Conservation (phyloP, 2,113 vertebrate genomes). For the Microcebus jonahi region DNA sequence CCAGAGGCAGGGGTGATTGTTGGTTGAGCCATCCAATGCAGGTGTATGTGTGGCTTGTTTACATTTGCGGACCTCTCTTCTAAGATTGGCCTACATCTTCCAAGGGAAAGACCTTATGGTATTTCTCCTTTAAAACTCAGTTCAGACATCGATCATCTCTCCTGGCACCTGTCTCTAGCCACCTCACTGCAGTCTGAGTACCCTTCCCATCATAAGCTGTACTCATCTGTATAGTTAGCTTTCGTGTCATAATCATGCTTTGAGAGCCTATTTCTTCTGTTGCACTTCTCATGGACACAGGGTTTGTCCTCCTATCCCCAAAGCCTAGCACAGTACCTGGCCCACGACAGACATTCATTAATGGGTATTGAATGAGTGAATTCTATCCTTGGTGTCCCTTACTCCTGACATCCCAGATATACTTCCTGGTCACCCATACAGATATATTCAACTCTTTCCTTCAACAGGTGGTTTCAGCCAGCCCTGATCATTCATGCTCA, state of each 20-base stretch:
- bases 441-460: neutral
- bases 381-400: too few species aligned
- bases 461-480: neutral
- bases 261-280: neutral
- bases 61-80: neutral
- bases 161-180: neutral
- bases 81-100: neutral
- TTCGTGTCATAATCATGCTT: neutral
- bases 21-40: neutral
- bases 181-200: neutral
- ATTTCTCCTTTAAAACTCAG: neutral
- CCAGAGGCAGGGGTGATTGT: neutral
- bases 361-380: neutral
- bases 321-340: neutral
- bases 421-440: neutral
- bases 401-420: neutral
- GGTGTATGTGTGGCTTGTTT: neutral
- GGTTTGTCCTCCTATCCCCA: neutral
- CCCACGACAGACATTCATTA: neutral
- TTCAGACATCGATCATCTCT: neutral
- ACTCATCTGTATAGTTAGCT: neutral
- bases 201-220: neutral
- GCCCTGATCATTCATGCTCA: too few species aligned
- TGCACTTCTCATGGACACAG: neutral
- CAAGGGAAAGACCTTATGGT: neutral